phyloP scores from a whole-genome alignment of 1,140 invertebrate genomes.

The Cydia splendana region DNA sequence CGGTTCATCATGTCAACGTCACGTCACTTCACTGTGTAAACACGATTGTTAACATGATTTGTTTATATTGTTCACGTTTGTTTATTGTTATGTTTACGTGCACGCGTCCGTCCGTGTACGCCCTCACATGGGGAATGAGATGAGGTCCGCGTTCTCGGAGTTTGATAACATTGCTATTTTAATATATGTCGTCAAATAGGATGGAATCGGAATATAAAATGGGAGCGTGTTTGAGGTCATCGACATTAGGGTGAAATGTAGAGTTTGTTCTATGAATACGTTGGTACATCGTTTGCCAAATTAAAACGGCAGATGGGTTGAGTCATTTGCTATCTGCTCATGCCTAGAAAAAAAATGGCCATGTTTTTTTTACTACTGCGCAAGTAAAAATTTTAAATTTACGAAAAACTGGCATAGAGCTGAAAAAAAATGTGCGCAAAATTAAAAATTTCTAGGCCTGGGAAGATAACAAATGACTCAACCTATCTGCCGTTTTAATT shows the following conservation, averaged over 20 bases:
- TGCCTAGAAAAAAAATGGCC: too few species aligned
- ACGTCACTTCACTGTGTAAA: constrained; percentile 5
- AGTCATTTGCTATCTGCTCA: too few species aligned
- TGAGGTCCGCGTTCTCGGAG: background rate
- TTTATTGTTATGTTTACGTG: background rate
- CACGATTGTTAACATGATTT: background rate
- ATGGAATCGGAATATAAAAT: background rate
- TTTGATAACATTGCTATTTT: constrained; percentile 10
- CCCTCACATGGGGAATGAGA: constrained; percentile 18
- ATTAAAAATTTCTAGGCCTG: too few species aligned
- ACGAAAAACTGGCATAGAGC: too few species aligned
- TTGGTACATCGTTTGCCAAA: too few species aligned
- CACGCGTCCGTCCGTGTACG: background rate
- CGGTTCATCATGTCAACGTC: background rate
- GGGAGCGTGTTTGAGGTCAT: background rate
- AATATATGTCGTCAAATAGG: background rate
- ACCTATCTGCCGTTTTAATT: too few species aligned
- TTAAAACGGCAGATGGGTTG: too few species aligned
- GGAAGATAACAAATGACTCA: too few species aligned
- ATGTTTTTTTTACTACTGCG: too few species aligned
- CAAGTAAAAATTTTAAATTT: too few species aligned
- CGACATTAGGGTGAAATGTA: background rate
- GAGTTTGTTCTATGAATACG: too few species aligned
- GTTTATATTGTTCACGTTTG: constrained; percentile 14
- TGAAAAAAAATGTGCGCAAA: too few species aligned